Conservation (phyloP, 2,797 vertebrate genomes). For the Otolemur crassicaudatus region DNA sequence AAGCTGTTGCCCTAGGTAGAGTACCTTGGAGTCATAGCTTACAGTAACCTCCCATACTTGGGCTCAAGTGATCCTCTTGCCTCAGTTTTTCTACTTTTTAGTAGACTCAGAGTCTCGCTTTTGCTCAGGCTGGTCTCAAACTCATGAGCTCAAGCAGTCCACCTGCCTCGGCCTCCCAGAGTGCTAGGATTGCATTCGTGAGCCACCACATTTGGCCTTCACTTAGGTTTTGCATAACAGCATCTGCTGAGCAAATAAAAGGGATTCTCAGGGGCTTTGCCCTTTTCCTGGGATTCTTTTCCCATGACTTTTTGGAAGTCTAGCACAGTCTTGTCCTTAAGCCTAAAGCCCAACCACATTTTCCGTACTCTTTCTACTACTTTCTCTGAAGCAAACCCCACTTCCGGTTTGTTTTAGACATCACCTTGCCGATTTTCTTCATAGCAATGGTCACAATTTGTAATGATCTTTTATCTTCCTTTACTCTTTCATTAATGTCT, state of each 20-base stretch:
- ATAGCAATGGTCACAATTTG: background rate
- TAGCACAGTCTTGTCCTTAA: background rate
- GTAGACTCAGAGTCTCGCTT: too few species aligned
- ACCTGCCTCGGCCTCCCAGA: too few species aligned
- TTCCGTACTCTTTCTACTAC: background rate
- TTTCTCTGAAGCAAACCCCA: constrained; percentile 12
- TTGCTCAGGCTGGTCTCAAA: too few species aligned
- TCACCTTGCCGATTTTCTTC: background rate
- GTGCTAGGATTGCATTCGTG: too few species aligned
- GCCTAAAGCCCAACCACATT: background rate
- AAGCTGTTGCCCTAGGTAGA: too few species aligned
- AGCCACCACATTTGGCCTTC: too few species aligned
- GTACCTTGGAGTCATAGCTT: too few species aligned
- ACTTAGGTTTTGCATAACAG: background rate
- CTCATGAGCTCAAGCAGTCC: too few species aligned
- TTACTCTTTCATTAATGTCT: background rate
- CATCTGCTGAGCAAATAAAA: background rate
- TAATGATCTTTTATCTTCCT: background rate
- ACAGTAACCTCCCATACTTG: too few species aligned
- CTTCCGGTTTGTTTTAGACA: background rate
- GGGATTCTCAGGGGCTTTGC: background rate
- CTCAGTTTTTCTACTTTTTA: too few species aligned
- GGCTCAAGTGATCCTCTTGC: too few species aligned
- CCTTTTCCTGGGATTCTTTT: background rate
- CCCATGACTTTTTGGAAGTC: background rate